These are phyloP conservation scores for Falco biarmicus DNA, from an alignment of 2,797 vertebrate genomes.

Conservation along the genomic window DNA sequence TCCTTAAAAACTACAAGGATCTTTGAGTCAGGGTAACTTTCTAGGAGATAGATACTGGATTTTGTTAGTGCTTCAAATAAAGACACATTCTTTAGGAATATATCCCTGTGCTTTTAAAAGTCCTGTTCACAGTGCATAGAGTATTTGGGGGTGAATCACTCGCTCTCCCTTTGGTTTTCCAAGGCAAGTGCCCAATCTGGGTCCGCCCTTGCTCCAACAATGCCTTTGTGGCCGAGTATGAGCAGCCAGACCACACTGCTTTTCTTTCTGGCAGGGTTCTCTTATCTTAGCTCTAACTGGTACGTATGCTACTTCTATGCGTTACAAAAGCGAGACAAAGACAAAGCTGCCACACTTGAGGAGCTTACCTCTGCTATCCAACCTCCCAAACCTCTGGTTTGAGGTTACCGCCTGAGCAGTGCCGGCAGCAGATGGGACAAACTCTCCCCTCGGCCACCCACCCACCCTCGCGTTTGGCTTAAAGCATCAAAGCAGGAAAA, in stretches of 20 bases:
- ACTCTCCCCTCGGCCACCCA: background rate
- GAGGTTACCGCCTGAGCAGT: background rate
- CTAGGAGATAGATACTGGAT: background rate
- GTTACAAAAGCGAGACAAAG: background rate
- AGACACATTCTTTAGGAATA: background rate
- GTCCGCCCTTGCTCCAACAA: background rate
- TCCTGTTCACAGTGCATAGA: background rate
- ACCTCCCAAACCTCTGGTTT: background rate
- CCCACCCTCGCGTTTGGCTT: background rate
- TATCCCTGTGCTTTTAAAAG: background rate
- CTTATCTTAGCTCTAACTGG: background rate
- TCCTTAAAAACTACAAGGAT: background rate
- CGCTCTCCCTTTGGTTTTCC: background rate
- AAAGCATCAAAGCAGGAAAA: background rate
- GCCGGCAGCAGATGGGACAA: background rate
- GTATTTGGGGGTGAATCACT: background rate
- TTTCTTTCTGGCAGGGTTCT: background rate
- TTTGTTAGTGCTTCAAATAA: background rate
- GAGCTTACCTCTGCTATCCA: background rate
- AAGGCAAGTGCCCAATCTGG: background rate
- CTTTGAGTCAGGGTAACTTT: background rate
- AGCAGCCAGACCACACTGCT: background rate
- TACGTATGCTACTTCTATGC: background rate
- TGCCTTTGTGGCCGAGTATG: background rate
- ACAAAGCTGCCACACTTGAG: background rate